phyloP scores from a whole-genome alignment of 2,888 invertebrate genomes.

The Amiota communis region DNA sequence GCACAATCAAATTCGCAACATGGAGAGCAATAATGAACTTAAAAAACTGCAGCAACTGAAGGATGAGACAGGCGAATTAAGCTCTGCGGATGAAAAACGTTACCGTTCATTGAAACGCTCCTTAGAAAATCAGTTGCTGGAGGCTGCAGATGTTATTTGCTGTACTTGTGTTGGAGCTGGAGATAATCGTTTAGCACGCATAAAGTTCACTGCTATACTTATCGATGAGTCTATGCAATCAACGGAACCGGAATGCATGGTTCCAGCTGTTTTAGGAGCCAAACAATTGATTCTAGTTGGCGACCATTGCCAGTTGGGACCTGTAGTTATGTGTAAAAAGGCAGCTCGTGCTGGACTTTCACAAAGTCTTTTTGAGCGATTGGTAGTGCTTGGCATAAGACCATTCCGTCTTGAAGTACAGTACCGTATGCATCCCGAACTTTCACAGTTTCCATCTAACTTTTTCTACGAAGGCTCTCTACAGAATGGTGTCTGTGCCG shows the following conservation, averaged over 20 bases:
- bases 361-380: constrained; percentile 96
- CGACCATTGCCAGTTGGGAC: constrained; percentile 98
- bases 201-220: constrained; percentile 96
- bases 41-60: constrained; percentile 96
- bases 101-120: constrained; percentile 92
- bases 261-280: constrained; percentile 97
- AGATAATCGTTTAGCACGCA: constrained; percentile 91
- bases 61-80: constrained; percentile 98
- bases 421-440: constrained; percentile 99
- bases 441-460: constrained; percentile 98
- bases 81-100: constrained; percentile 94
- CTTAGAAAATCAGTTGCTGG: constrained; percentile 90
- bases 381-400: constrained; percentile 96
- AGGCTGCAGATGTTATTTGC: constrained; percentile 98
- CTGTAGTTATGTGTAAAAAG: constrained; percentile 99
- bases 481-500: constrained; percentile 98
- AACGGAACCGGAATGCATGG: constrained; percentile 98
- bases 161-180: constrained; percentile 99
- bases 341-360: constrained; percentile 97
- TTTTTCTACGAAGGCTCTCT: constrained; percentile 99
- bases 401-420: constrained; percentile 98
- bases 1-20: constrained; percentile 96
- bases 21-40: constrained; percentile 94
- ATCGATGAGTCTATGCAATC: constrained; percentile 99
- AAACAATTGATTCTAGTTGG: constrained; percentile 97